Conservation (phyloP, 2,888 invertebrate genomes). For the Mechanitis mazaeus region DNA sequence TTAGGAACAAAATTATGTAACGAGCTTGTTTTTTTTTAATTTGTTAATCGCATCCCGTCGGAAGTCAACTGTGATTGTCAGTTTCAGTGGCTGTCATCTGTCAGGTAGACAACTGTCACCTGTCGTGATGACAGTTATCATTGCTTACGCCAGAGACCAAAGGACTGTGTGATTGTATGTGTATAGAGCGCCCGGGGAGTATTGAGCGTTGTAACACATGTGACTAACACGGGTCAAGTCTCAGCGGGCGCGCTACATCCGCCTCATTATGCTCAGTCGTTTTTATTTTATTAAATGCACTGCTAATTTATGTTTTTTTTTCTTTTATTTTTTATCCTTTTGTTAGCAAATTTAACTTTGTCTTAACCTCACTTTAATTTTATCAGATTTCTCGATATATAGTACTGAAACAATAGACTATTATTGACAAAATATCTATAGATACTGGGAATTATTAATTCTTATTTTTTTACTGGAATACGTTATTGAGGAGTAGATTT, state of each 20-base stretch:
- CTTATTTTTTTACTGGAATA: background rate
- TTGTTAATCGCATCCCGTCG: constrained; percentile 6
- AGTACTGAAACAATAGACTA: background rate
- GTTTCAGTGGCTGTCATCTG: background rate
- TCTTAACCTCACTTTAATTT: background rate
- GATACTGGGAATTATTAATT: background rate
- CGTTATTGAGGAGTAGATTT: background rate
- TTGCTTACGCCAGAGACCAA: constrained; percentile 33
- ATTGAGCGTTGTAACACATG: constrained; percentile 1
- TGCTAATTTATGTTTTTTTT: constrained; percentile 55
- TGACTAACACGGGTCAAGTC: constrained; percentile 14
- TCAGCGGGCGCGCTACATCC: constrained; percentile 38
- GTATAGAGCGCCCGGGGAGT: constrained; percentile 19
- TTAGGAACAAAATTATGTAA: constrained; percentile 17
- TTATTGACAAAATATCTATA: background rate
- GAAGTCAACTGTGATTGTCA: background rate
- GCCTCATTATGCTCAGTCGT: constrained; percentile 57
- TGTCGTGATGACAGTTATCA: constrained; percentile 23
- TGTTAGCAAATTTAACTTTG: background rate
- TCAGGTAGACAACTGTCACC: constrained; percentile 13
- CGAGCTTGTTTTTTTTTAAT: constrained; percentile 32
- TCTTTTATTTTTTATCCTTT: constrained; percentile 32
- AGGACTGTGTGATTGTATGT: constrained; percentile 29
- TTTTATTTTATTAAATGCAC: constrained; percentile 67
- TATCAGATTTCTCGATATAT: constrained; percentile 9